These are phyloP conservation scores for Andrena dorsata DNA, from an alignment of 2,888 invertebrate genomes.

Conservation along the genomic window DNA sequence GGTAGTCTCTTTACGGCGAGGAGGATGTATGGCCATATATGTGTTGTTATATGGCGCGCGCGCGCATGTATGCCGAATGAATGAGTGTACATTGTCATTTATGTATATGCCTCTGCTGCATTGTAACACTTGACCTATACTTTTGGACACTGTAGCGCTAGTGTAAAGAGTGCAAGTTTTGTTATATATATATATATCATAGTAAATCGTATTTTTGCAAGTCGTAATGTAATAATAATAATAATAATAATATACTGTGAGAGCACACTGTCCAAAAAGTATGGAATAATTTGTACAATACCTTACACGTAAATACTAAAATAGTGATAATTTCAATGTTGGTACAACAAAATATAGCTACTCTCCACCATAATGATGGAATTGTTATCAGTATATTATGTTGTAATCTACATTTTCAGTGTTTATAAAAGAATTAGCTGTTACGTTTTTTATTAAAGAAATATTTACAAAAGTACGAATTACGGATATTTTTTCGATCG, in stretches of 20 bases:
- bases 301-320: slow-evolving; percentile 77
- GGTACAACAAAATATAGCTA: slow-evolving; percentile 82
- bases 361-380: slow-evolving; percentile 79
- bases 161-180: slow-evolving; percentile 75
- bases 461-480: slow-evolving; percentile 78
- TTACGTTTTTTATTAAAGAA: slow-evolving; percentile 81
- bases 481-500: slow-evolving; percentile 77
- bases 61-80: slow-evolving; percentile 62
- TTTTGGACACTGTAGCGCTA: slow-evolving; percentile 82
- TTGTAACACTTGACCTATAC: slow-evolving; percentile 82
- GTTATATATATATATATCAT: slow-evolving; percentile 68
- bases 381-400: slow-evolving; percentile 83
- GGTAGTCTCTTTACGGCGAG: slow-evolving; percentile 65
- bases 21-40: slow-evolving; percentile 67
- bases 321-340: slow-evolving; percentile 81
- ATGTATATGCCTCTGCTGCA: slow-evolving; percentile 75
- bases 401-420: slow-evolving; percentile 83
- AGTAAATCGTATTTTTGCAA: slow-evolving; percentile 81
- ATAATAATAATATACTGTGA: slow-evolving; percentile 65
- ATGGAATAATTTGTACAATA: slow-evolving; percentile 83
- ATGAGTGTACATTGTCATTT: slow-evolving; percentile 72
- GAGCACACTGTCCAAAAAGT: slow-evolving; percentile 82
- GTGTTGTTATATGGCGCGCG: slow-evolving; percentile 68
- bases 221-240: slow-evolving; percentile 70
- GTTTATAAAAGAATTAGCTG: slow-evolving; percentile 81